Percentiles rank a stretch among this genome's conserved stretches.
Evolutionary conservation across 2,797 vertebrate species (phyloP).

Genomic region (Glossophaga mutica): DNA sequence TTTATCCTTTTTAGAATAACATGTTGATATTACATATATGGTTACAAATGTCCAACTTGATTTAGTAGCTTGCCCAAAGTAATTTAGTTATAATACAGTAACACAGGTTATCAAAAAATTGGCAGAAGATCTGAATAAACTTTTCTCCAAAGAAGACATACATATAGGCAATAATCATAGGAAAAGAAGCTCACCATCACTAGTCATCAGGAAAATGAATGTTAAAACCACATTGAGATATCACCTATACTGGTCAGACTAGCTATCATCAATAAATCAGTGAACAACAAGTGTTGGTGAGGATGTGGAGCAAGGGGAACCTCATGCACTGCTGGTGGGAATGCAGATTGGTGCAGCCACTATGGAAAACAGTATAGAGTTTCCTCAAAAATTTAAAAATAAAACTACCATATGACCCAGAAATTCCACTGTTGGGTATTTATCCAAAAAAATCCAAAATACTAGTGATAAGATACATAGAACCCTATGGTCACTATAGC

Average conservation of each 20-base stretch:
- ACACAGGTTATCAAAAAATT: background rate
- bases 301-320: background rate
- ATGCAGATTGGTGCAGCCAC: background rate
- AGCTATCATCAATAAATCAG: background rate
- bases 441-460: background rate
- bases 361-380: background rate
- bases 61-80: background rate
- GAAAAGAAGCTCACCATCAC: background rate
- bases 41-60: background rate
- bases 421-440: background rate
- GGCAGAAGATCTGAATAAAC: background rate
- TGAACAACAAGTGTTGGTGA: background rate
- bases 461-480: background rate
- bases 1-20: background rate
- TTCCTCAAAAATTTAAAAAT: background rate
- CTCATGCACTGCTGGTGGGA: background rate
- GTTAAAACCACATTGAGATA: background rate
- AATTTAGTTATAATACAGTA: background rate
- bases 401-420: background rate
- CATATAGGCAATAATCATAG: background rate
- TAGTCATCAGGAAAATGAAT: background rate
- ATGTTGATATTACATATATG: background rate
- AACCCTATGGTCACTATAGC: background rate
- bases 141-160: background rate
- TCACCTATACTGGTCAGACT: background rate